phyloP scores from a whole-genome alignment of 2,888 invertebrate genomes.

The Sarcophaga rosellei region DNA sequence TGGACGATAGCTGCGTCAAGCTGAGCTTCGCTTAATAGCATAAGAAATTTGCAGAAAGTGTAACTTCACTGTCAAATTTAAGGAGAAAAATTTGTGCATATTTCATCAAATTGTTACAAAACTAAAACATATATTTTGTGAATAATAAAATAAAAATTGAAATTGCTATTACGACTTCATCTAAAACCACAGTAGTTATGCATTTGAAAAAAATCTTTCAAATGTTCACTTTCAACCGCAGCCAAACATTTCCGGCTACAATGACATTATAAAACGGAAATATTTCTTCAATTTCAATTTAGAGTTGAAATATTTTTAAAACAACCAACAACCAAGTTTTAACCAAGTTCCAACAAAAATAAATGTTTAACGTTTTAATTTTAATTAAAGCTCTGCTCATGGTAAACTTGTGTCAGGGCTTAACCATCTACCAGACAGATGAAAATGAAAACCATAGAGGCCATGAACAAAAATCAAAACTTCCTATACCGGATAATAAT shows the following conservation, averaged over 20 bases:
- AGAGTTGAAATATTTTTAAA: conserved; percentile 1
- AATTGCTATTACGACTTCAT: too few species aligned
- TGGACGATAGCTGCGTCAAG: too few species aligned
- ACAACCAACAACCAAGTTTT: background rate
- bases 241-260: conserved; percentile 36
- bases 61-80: too few species aligned
- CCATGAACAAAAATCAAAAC: background rate
- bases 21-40: too few species aligned
- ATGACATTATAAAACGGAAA: conserved; percentile 26
- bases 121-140: too few species aligned
- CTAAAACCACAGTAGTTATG: too few species aligned
- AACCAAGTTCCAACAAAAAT: background rate
- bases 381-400: conserved; percentile 40
- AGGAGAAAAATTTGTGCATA: too few species aligned
- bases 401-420: conserved; percentile 35
- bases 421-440: conserved; percentile 31
- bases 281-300: background rate
- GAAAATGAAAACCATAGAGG: background rate
- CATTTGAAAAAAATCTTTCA: too few species aligned
- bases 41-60: too few species aligned
- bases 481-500: background rate
- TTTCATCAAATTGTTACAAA: too few species aligned
- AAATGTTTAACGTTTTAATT: conserved; percentile 12
- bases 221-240: background rate
- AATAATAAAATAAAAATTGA: too few species aligned